Percentiles rank a stretch among this genome's conserved stretches.
Conservation (phyloP, 2,797 vertebrate species). For the Crotalus adamanteus region DNA sequence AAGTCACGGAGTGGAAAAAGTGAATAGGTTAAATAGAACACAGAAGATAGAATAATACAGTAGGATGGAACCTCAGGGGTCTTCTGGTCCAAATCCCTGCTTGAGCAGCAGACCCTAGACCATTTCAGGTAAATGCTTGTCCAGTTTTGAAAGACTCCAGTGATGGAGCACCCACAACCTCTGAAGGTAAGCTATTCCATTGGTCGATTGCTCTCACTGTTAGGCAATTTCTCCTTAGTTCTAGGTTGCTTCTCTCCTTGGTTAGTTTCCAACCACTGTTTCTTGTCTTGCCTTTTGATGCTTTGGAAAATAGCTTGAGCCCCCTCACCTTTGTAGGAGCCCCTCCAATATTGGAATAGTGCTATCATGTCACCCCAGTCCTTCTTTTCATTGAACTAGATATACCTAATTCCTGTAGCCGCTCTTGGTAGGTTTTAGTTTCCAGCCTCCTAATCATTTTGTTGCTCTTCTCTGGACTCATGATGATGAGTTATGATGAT, state of each 20-base stretch:
- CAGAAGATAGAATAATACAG: not conserved
- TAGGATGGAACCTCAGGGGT: not conserved
- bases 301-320: not conserved
- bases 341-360: not conserved
- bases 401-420: not conserved
- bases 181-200: not conserved
- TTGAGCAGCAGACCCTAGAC: too few relatives aligned
- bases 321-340: not conserved
- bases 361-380: not conserved
- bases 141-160: not conserved
- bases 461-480: too few relatives aligned
- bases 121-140: not conserved
- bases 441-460: not conserved
- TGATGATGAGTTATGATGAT: too few relatives aligned
- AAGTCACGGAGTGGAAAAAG: not conserved
- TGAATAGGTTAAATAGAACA: not conserved
- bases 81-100: not conserved
- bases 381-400: not conserved
- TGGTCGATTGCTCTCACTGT: not conserved
- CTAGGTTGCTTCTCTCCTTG: not conserved
- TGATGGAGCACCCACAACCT: not conserved
- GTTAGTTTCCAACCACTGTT: not conserved
- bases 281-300: not conserved
- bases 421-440: not conserved
- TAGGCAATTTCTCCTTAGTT: not conserved